Percentiles rank a stretch among this genome's conserved stretches.
Evolutionary conservation across 2,797 vertebrate genomes (phyloP).

Genomic region (Anableps anableps): DNA sequence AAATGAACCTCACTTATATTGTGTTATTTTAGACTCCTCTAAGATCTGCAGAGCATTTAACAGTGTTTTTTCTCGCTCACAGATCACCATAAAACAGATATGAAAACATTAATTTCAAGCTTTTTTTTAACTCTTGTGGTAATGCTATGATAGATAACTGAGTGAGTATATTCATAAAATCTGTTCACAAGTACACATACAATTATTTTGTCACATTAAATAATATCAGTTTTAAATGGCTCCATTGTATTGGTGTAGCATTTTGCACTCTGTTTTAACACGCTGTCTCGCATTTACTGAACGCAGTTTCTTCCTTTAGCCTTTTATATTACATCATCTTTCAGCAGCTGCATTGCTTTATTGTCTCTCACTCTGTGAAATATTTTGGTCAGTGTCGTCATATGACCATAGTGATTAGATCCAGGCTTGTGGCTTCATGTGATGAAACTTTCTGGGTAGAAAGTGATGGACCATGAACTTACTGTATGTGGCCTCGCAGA

Average conservation of each 20-base stretch:
- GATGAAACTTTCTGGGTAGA: conserved; percentile 58
- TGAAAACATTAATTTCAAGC: background rate
- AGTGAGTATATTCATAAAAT: background rate
- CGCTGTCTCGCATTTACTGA: conserved; percentile 23
- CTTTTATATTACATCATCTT: conserved; percentile 63
- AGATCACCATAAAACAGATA: background rate
- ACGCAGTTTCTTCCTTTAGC: conserved; percentile 34
- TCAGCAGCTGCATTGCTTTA: conserved; percentile 53
- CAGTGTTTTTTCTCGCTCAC: background rate
- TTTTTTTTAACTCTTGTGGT: background rate
- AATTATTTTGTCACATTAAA: conserved; percentile 8
- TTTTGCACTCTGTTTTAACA: conserved; percentile 36
- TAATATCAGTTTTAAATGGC: background rate
- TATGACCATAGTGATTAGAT: conserved; percentile 72
- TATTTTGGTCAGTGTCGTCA: conserved; percentile 76
- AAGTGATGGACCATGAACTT: conserved; percentile 65
- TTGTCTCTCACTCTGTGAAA: conserved; percentile 39
- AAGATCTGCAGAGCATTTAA: background rate
- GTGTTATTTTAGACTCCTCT: background rate
- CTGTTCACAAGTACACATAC: background rate
- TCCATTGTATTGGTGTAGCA: background rate
- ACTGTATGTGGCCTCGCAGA: conserved; percentile 51
- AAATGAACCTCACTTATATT: background rate
- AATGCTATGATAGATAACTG: background rate
- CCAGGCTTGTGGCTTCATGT: conserved; percentile 64